Conservation (phyloP, 2,888 invertebrate genomes). For the Rhingia campestris region DNA sequence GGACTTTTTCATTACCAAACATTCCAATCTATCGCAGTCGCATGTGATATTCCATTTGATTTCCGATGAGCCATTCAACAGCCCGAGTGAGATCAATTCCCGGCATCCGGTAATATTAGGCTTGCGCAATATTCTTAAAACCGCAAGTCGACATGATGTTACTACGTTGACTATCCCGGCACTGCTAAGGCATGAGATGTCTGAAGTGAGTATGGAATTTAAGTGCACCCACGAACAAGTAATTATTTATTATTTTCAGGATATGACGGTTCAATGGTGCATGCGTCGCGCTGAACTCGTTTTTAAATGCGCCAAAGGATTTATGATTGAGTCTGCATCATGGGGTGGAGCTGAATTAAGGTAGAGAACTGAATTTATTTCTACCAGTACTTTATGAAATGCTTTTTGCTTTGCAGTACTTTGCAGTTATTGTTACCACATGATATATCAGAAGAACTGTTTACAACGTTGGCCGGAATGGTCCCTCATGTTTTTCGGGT, state of each 20-base stretch:
- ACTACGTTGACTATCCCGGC: conserved; percentile 96
- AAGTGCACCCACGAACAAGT: background rate
- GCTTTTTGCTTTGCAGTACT: conserved; percentile 77
- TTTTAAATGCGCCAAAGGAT: conserved; percentile 99
- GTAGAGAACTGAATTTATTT: conserved; percentile 87
- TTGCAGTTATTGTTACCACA: conserved; percentile 88
- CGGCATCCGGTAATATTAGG: conserved; percentile 97
- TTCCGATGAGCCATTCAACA: conserved; percentile 89
- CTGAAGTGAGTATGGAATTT: conserved; percentile 87
- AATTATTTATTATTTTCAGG: conserved; percentile 83
- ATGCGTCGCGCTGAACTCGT: conserved; percentile 97
- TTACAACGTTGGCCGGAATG: conserved; percentile 92
- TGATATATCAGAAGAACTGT: conserved; percentile 92
- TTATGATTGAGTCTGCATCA: conserved; percentile 98
- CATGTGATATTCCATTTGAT: conserved; percentile 98
- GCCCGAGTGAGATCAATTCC: conserved; percentile 94
- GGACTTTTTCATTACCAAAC: conserved; percentile 93
- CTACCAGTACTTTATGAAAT: background rate
- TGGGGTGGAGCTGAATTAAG: conserved; percentile 95
- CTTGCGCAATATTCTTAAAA: conserved; percentile 95
- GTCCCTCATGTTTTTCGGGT: conserved; percentile 96
- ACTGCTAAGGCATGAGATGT: conserved; percentile 95
- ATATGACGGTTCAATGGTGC: conserved; percentile 98
- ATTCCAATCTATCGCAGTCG: conserved; percentile 96
- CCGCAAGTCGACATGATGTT: conserved; percentile 97